Evolutionary conservation across 2,797 vertebrate genomes (phyloP), one percentile per base, ranked within the genome.

Genomic region (Oophaga sylvatica): DNA sequence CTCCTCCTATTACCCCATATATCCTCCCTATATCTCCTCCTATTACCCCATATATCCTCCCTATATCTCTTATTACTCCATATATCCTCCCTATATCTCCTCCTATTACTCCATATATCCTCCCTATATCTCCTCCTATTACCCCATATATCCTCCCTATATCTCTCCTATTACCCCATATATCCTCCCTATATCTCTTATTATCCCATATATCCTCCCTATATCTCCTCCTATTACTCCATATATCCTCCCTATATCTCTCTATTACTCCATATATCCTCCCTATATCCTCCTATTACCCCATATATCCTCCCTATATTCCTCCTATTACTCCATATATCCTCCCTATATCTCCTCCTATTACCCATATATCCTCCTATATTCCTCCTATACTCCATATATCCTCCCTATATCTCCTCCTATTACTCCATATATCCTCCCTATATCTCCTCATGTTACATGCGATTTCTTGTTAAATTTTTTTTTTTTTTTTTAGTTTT

Each of bases 401-500:
- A 73, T 1, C 70, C 35, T n/a, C 41, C 70, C 35, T 59, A 59
- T 41, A 73, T 45, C 70, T 73, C 35, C 35, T 22, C 17, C 19
- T 73, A 73, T 73, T 73, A 73, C 70, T 45, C 70, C 35, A 45
- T 35, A 35, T 71, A 71, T 0, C 70, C 17, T 0, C 8, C 35
- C 7, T 73, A 73, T 73, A 73, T 73, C 68, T 35, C 29, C 31
- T 35, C 56, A 59, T 76, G 77, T 20, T 57, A 29, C 35, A 41
- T 57, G 8, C n/a, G 29, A 71, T 15, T 56, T 26, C 35, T 35
- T 35, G 35, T 2, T 35, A 35, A 35, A 35, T 35, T 2, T 19
- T 62, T 62, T 4, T 84, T 2, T 92, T 88, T 87, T 80, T 35
- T 63, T 83, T 19, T 70, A 97, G 96, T 97, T 97, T 87, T 97